Conservation (phyloP, 1,140 invertebrate species). For the Drosophila nasuta region DNA sequence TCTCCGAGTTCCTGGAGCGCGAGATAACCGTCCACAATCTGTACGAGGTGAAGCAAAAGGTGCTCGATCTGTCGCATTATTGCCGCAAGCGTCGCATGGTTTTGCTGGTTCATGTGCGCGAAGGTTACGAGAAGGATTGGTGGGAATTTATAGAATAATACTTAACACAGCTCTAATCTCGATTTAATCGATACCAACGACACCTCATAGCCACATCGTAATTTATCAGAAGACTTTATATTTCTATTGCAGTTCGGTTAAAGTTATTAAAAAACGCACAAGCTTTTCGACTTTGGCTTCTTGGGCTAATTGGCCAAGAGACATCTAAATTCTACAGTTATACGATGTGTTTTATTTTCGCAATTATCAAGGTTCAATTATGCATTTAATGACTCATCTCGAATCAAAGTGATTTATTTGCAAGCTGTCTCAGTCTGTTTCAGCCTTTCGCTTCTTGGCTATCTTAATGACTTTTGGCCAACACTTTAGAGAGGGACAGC, state of each 20-base stretch:
- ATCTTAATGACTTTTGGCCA: conserved; percentile 40
- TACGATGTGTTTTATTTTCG: conserved; percentile 29
- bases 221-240: conserved; percentile 67
- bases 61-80: conserved; percentile 96
- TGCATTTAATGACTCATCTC: conserved; percentile 6
- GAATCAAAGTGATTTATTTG: conserved; percentile 1
- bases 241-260: conserved; percentile 28
- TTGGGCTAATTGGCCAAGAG: conserved; percentile 40
- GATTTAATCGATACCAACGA: not conserved
- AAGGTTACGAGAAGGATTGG: conserved; percentile 99
- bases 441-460: not conserved
- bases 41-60: conserved; percentile 99
- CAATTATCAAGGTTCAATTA: conserved; percentile 18
- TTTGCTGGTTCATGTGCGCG: conserved; percentile 97
- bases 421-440: not conserved
- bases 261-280: conserved; percentile 42
- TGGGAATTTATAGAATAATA: conserved; percentile 94
- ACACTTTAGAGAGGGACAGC: conserved; percentile 17
- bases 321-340: conserved; percentile 56
- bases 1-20: conserved; percentile 98
- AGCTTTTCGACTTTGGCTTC: conserved; percentile 20
- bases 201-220: not conserved
- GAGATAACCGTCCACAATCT: conserved; percentile 99
- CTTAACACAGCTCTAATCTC: not conserved
- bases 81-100: conserved; percentile 98